Base-by-base conservation (phyloP, 2,888 invertebrate species). In the Pyrochroa serraticornis region DNA sequence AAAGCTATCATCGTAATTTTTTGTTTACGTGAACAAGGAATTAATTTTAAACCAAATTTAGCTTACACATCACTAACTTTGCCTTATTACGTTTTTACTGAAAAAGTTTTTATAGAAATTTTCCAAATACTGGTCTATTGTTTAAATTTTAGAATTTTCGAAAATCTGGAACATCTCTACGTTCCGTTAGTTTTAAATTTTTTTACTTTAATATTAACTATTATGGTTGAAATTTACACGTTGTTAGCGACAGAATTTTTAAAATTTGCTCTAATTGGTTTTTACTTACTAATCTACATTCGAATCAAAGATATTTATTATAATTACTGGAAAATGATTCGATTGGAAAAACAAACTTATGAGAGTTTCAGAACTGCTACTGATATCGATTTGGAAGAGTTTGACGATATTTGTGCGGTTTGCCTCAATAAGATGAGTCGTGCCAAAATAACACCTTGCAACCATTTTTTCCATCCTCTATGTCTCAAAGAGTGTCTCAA, bases 341-440 rank as follows among this genome's bases (percentile, higher is more conserved):
- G 68, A 31, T 52, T 72, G 8, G 78, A 79, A 60, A 71, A 65
- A 50, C 63, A 70, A 51, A 74, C 73, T 3, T 77, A 72, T 43
- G 67, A 70, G 0, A 75, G 73, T 58, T 80, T 78, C 63, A 65
- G 70, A 43, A 81, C 82, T 7, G 92, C 91, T 14, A 86, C 87
- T 1, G 62, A 75, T 0, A 83, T 84, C 8, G 91, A 91, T 65
- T 81, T 92, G 34, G 79, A 83, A 7, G 82, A 82, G n/a, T 83
- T 87, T 65, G 89, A 91, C 65, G 91, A 92, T 68, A 87, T 91
- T 6, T 92, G 92, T 75, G 89, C 91, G 0, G 89, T 92, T 1
- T 92, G 92, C 70, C 80, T 92, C 35, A 87, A 84, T 56, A 76
- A 79, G 7, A 90, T 92, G 90, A 82, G 80, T 49, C 83, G 84